Conservation (phyloP, 2,113 vertebrate species). For the Syngnathoides biaculeatus region DNA sequence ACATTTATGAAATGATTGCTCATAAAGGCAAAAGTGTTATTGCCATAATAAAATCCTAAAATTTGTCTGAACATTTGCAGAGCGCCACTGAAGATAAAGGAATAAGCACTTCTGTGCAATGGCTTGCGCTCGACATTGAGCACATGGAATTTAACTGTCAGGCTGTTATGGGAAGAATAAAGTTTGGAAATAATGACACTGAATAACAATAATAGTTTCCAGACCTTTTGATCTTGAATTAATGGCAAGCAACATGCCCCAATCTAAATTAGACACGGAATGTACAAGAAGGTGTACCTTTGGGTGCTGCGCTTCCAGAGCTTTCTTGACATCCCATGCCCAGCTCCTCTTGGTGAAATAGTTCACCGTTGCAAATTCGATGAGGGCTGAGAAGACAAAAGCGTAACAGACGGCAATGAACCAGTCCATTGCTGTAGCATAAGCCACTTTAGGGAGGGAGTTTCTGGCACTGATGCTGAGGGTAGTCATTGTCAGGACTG, state of each 20-base stretch:
- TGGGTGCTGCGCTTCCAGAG: slow-evolving; percentile 87
- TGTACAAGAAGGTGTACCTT: slow-evolving; percentile 73
- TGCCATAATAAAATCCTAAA: not conserved
- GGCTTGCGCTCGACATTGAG: too few relatives aligned
- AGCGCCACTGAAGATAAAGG: not conserved
- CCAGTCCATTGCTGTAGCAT: slow-evolving; percentile 98
- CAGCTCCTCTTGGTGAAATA: slow-evolving; percentile 98
- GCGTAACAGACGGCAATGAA: slow-evolving; percentile 98
- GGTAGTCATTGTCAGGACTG: slow-evolving; percentile 97
- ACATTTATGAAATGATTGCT: not conserved
- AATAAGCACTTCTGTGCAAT: not conserved
- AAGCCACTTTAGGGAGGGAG: slow-evolving; percentile 96
- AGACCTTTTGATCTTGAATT: not conserved
- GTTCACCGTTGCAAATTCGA: slow-evolving; percentile 97
- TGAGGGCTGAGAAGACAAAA: slow-evolving; percentile 95
- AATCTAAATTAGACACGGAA: not conserved
- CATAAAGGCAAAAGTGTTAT: not conserved
- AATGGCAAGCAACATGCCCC: not conserved
- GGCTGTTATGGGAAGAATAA: not conserved
- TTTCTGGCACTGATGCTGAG: slow-evolving; percentile 96
- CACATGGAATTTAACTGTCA: not conserved
- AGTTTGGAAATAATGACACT: not conserved
- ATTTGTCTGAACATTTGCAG: not conserved
- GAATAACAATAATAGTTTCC: not conserved
- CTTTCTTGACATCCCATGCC: slow-evolving; percentile 98